Conservation (phyloP, 2,113 vertebrate species). For the Cheirogaleus medius region DNA sequence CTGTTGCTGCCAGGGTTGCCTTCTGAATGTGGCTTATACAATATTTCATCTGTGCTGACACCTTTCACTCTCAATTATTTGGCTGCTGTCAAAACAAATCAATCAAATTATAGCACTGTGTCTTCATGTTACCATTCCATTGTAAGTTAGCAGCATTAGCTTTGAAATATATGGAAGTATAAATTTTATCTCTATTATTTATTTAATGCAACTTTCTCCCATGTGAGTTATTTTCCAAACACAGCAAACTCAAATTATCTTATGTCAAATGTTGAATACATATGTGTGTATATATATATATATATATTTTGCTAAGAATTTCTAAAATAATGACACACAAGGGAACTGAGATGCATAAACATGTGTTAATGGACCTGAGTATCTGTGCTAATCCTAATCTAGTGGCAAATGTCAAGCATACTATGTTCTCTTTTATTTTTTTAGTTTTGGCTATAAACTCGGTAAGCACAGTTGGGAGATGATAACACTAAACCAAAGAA, state of each 20-base stretch:
- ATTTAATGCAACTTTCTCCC: conserved; percentile 91
- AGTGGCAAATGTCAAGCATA: conserved; percentile 63
- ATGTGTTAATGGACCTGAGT: conserved; percentile 50
- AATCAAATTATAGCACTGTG: conserved; percentile 97
- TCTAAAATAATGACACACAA: conserved; percentile 79
- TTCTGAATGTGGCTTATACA: conserved; percentile 89
- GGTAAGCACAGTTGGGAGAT: conserved; percentile 45
- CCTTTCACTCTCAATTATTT: conserved; percentile 99
- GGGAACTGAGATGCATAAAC: conserved; percentile 62
- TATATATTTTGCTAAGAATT: conserved; percentile 75
- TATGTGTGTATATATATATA: conserved; percentile 83
- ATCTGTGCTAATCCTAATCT: conserved; percentile 44
- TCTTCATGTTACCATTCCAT: conserved; percentile 94
- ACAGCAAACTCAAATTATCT: conserved; percentile 92
- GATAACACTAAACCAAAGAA: conserved; percentile 29
- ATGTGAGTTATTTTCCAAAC: conserved; percentile 89
- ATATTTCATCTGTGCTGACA: conserved; percentile 95
- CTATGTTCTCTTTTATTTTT: neutral
- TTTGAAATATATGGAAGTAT: conserved; percentile 94
- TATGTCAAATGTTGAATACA: conserved; percentile 86
- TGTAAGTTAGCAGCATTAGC: conserved; percentile 93
- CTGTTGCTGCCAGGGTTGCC: conserved; percentile 91
- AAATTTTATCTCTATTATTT: conserved; percentile 97
- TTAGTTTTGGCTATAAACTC: conserved; percentile 63
- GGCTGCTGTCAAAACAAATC: conserved; percentile 99